phyloP scores from a whole-genome alignment of 2,797 vertebrate species.

The Prionace glauca region DNA sequence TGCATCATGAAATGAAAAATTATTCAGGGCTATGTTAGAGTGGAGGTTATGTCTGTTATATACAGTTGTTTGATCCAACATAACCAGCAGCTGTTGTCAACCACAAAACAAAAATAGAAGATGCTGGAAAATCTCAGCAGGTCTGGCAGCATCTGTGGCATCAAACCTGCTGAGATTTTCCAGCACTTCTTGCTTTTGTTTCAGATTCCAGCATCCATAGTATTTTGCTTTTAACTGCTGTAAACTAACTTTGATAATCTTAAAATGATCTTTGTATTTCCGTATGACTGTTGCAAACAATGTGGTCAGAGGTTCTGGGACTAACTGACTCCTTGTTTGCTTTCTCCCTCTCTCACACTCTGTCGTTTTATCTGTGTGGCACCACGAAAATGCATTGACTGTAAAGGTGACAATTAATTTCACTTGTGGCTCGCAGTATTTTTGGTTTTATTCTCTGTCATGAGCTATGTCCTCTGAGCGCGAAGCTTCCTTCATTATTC shows the following conservation, averaged over 20 bases:
- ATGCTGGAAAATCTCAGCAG: too few species aligned
- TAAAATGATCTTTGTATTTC: background rate
- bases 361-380: background rate
- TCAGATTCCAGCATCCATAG: too few species aligned
- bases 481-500: background rate
- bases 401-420: background rate
- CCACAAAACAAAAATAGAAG: too few species aligned
- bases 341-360: background rate
- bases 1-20: background rate
- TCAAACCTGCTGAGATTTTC: too few species aligned
- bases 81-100: background rate
- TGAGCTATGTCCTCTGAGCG: background rate
- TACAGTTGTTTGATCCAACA: background rate
- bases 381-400: background rate
- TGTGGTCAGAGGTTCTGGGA: background rate
- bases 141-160: too few species aligned
- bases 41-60: too few species aligned
- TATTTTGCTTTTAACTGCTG: too few species aligned
- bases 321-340: background rate
- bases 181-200: too few species aligned
- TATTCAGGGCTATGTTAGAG: background rate
- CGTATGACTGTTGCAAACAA: background rate
- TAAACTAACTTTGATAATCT: background rate
- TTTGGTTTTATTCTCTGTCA: background rate
- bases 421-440: background rate